A percentile compares a stretch with the other conserved stretches of the same genome.
Conservation (phyloP, 2,797 vertebrate species). For the Sarcophilus harrisii region DNA sequence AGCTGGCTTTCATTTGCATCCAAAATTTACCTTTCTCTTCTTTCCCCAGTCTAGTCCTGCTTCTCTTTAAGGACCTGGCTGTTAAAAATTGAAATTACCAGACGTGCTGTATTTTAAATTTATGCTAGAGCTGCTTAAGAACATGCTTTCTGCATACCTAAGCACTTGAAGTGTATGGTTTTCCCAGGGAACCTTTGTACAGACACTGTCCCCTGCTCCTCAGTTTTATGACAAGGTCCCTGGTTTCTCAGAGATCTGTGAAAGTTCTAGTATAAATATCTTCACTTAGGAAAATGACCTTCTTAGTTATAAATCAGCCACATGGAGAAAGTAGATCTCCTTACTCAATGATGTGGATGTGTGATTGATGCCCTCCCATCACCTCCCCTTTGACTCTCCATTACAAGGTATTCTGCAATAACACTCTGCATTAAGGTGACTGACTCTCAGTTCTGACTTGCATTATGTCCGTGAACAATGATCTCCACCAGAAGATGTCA, state of each 20-base stretch:
- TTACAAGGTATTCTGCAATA: neutral
- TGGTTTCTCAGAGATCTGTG: constrained; percentile 16
- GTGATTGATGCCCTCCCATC: neutral
- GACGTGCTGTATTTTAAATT: constrained; percentile 56
- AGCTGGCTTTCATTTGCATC: constrained; percentile 38
- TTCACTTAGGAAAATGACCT: constrained; percentile 38
- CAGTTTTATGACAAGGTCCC: constrained; percentile 41
- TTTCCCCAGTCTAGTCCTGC: constrained; percentile 21
- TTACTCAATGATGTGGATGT: neutral
- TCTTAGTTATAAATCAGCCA: constrained; percentile 36
- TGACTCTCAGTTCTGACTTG: neutral
- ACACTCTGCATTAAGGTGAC: rapidly evolving
- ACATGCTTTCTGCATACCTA: constrained; percentile 50
- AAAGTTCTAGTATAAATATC: constrained; percentile 42
- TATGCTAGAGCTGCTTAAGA: constrained; percentile 38
- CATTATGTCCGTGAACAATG: neutral
- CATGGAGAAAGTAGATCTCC: neutral
- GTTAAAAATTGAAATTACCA: constrained; percentile 64
- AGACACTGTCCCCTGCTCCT: neutral
- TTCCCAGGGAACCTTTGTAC: neutral
- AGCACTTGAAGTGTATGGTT: neutral
- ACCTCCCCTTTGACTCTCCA: neutral
- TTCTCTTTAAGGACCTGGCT: constrained; percentile 57
- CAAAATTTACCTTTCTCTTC: constrained; percentile 46
- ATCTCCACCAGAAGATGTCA: neutral